Conservation (phyloP, 1,140 invertebrate genomes). For the Dendroctonus ponderosae region DNA sequence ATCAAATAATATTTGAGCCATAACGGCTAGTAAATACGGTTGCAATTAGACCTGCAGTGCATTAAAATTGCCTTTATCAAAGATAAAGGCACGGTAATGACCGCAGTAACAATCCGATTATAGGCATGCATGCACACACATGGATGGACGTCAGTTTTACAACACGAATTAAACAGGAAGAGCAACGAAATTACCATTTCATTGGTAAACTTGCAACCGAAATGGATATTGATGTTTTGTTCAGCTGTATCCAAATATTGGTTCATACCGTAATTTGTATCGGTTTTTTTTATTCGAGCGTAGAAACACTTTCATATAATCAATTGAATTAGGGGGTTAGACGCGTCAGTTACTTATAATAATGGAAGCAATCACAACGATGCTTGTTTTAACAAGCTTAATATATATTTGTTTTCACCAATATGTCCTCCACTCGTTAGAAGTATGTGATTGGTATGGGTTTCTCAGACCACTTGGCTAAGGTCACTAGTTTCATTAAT, state of each 20-base stretch:
- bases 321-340: too few relatives aligned
- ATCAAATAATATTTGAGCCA: background rate
- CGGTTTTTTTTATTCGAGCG: too few relatives aligned
- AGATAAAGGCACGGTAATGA: conserved; percentile 31
- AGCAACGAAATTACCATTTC: conserved; percentile 27
- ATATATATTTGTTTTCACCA: too few relatives aligned
- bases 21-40: conserved; percentile 9
- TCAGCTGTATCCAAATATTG: background rate
- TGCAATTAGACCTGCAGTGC: conserved; percentile 23
- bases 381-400: background rate
- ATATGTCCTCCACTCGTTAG: too few relatives aligned
- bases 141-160: conserved; percentile 23
- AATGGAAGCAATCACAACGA: background rate
- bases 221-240: conserved; percentile 18
- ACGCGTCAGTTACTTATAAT: background rate
- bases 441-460: too few relatives aligned
- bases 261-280: background rate
- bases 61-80: conserved; percentile 31
- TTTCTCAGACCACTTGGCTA: too few relatives aligned
- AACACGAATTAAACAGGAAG: conserved; percentile 26
- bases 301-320: too few relatives aligned
- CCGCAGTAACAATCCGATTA: conserved; percentile 32
- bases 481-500: too few relatives aligned
- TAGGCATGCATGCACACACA: conserved; percentile 8
- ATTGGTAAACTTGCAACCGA: conserved; percentile 19